A percentile compares a stretch with the other conserved stretches of the same genome.
Conservation (phyloP, 2,888 invertebrate species). For the Sepiola atlantica region DNA sequence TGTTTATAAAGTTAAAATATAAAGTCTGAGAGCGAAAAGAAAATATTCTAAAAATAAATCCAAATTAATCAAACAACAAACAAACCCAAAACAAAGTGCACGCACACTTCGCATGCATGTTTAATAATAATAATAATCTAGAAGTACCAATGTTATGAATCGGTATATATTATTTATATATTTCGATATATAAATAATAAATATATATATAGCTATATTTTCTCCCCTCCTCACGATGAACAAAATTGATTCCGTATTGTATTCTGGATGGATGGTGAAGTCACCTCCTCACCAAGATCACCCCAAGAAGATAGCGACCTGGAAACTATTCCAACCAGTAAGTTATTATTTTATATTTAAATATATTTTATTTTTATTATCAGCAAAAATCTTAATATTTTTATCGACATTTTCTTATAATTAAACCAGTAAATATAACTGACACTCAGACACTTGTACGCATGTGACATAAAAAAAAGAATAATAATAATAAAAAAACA, state of each 20-base stretch:
- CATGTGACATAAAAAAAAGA: not conserved
- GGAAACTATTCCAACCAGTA: slow-evolving; percentile 87
- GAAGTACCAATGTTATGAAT: not conserved
- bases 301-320: slow-evolving; percentile 77
- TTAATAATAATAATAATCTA: not conserved
- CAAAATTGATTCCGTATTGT: slow-evolving; percentile 63
- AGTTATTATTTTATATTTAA: slow-evolving; percentile 77
- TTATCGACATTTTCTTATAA: not conserved
- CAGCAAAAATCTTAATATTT: not conserved
- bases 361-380: not conserved
- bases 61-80: no score
- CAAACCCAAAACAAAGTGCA: no score
- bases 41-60: no score
- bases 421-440: not conserved
- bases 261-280: slow-evolving; percentile 91
- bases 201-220: not conserved
- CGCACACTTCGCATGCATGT: not conserved
- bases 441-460: not conserved
- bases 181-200: not conserved
- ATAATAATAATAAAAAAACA: no score
- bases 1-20: no score
- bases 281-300: slow-evolving; percentile 86
- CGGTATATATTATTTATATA: slow-evolving; percentile 16
- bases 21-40: no score
- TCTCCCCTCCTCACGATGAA: slow-evolving; percentile 53